Base-by-base conservation (phyloP, 2,113 vertebrate genomes). In the Abramis brama region DNA sequence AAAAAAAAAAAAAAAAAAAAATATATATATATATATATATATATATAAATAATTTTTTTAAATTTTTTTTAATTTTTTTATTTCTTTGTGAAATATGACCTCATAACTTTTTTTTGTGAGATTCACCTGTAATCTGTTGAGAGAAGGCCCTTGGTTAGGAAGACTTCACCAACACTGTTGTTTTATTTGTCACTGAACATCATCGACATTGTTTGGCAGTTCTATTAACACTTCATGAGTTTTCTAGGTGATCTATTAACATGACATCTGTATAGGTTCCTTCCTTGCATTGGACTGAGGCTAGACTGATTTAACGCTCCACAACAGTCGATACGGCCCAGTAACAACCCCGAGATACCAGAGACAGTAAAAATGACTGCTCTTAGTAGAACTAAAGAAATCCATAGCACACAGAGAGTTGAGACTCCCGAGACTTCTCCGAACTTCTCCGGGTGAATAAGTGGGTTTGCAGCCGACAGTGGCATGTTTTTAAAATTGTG, bases 311-410 rank as follows among this genome's bases (percentile, higher is more conserved):
- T 77, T 77, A 77, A 55, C 1, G 15, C 47, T 55, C 47, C 75
- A 77, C 55, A 77, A 50, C 73, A 55, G 75, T 77, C 27, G 7
- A 77, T 77, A 77, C 0, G 0, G 47, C 75, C 75, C 25, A 25
- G 57, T 80, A 80, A 64, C 57, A 45, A 62, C 36, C 57, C 23
- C 39, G 36, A 45, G 78, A 60, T 25, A 45, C 59, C 57, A 25
- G 36, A 62, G 27, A 27, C 45, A 76, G 45, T 52, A 52, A 76
- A 76, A 79, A 57, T 59, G 55, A 79, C 23, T 43, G 55, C 77
- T 79, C 33, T 57, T 39, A 59, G 77, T n/a, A 59, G 77, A 79
- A 79, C 77, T 60, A 79, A n/a, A 79, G 77, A 79, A 79, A 79
- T 79, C 77, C 43, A 79, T 79, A 79, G 50, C 76, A 78, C 50